A percentile compares a stretch with the other conserved stretches of the same genome.
These are phyloP conservation scores for Cephus pygmeus DNA, from an alignment of 2,888 invertebrate genomes.

Conservation along the genomic window DNA sequence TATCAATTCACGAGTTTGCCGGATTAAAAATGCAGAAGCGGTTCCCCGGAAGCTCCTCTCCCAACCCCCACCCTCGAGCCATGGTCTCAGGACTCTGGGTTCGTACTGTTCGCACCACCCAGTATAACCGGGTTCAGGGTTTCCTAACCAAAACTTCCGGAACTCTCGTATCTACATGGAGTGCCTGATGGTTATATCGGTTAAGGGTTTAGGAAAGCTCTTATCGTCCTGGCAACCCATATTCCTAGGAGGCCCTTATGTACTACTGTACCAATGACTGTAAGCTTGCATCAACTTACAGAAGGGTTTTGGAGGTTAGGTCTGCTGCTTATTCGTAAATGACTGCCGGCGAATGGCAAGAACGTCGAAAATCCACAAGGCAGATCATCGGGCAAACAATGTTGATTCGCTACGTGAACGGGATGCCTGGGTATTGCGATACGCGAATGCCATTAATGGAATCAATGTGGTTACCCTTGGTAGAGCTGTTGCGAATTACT, in stretches of 20 bases:
- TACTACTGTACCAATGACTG: not conserved
- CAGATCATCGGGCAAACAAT: not conserved
- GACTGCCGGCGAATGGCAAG: not conserved
- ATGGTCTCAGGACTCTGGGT: not conserved
- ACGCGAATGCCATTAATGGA: not conserved
- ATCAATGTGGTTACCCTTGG: not conserved
- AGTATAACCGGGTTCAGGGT: not conserved
- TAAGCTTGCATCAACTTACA: not conserved
- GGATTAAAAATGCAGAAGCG: constrained; percentile 29
- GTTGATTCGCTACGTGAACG: not conserved
- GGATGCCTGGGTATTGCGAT: not conserved
- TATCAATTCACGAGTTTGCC: constrained; percentile 30
- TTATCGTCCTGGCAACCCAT: not conserved
- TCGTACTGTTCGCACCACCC: not conserved
- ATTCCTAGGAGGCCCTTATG: not conserved
- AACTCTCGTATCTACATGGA: not conserved
- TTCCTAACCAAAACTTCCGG: not conserved
- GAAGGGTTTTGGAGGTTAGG: not conserved
- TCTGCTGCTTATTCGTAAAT: not conserved
- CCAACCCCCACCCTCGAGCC: not conserved
- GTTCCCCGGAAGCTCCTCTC: not conserved
- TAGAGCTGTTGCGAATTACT: not conserved
- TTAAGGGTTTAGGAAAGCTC: not conserved
- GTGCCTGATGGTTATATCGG: not conserved
- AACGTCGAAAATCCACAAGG: not conserved